phyloP scores from a whole-genome alignment of 2,113 vertebrate genomes.

The Neodontobutis hainanensis region DNA sequence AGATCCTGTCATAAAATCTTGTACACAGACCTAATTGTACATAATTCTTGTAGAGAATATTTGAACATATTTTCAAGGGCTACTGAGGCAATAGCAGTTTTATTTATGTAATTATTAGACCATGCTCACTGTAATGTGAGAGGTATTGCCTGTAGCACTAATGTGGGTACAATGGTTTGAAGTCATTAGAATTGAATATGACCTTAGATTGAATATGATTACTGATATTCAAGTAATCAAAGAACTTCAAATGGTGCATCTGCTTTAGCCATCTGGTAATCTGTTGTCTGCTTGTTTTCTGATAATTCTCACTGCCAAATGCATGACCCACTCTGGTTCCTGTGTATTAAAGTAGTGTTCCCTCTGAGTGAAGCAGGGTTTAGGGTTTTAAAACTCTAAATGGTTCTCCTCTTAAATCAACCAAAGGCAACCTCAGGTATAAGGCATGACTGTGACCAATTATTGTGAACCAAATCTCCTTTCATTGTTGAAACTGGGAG shows the following conservation, averaged over 20 bases:
- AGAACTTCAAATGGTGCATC: constrained; percentile 14
- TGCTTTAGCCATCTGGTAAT: constrained; percentile 19
- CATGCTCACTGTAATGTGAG: too few species aligned
- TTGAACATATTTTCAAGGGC: too few species aligned
- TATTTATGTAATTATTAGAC: too few species aligned
- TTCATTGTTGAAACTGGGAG: constrained; percentile 58
- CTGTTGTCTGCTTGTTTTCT: constrained; percentile 13
- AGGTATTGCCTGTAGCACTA: too few species aligned
- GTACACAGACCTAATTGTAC: too few species aligned
- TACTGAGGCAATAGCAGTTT: neutral
- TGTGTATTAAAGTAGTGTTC: constrained; percentile 12
- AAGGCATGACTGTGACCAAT: constrained; percentile 70
- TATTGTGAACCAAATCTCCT: constrained; percentile 60
- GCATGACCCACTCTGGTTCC: constrained; percentile 6
- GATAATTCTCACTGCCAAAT: constrained; percentile 15
- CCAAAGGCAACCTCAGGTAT: constrained; percentile 59
- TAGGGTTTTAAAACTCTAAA: constrained; percentile 42
- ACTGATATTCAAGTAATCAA: neutral
- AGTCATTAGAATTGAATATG: too few species aligned
- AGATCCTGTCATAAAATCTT: neutral
- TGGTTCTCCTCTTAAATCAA: constrained; percentile 45
- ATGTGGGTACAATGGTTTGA: too few species aligned
- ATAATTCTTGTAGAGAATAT: too few species aligned
- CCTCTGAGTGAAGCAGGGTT: constrained; percentile 27
- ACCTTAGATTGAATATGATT: too few species aligned